Conservation (phyloP, 2,888 invertebrate genomes). For the Doris montereyensis region DNA sequence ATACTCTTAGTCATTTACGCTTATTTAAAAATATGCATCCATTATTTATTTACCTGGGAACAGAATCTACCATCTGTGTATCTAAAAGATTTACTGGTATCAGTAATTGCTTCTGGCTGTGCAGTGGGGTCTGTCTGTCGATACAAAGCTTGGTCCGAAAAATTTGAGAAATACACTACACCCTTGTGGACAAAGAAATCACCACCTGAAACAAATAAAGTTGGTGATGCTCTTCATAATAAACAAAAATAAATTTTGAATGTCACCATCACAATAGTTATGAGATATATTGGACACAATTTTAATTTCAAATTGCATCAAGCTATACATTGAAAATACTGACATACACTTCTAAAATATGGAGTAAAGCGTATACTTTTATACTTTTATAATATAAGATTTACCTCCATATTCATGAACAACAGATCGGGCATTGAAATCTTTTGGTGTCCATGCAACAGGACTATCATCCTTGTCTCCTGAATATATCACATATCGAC, state of each 20-base stretch:
- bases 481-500: constrained; percentile 67
- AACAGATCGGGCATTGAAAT: constrained; percentile 65
- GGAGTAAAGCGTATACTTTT: too few relatives aligned
- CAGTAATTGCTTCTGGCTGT: constrained; percentile 57
- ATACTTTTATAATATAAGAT: background rate
- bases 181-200: constrained; percentile 65
- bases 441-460: constrained; percentile 62
- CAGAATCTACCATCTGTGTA: constrained; percentile 64
- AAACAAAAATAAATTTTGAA: too few relatives aligned
- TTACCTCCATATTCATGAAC: constrained; percentile 73
- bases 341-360: too few relatives aligned
- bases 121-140: constrained; percentile 53
- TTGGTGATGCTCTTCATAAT: too few relatives aligned
- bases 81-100: constrained; percentile 54
- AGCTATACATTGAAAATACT: too few relatives aligned
- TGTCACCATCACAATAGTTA: too few relatives aligned
- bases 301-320: too few relatives aligned
- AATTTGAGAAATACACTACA: constrained; percentile 68
- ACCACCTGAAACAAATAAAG: constrained; percentile 60
- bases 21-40: background rate
- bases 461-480: constrained; percentile 46
- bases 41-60: constrained; percentile 50
- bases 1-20: background rate
- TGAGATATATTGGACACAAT: too few relatives aligned
- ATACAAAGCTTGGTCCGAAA: constrained; percentile 67